Evolutionary conservation across 2,888 invertebrate species (phyloP), one percentile per base, ranked within the genome.

Genomic region (Stramonita haemastoma): DNA sequence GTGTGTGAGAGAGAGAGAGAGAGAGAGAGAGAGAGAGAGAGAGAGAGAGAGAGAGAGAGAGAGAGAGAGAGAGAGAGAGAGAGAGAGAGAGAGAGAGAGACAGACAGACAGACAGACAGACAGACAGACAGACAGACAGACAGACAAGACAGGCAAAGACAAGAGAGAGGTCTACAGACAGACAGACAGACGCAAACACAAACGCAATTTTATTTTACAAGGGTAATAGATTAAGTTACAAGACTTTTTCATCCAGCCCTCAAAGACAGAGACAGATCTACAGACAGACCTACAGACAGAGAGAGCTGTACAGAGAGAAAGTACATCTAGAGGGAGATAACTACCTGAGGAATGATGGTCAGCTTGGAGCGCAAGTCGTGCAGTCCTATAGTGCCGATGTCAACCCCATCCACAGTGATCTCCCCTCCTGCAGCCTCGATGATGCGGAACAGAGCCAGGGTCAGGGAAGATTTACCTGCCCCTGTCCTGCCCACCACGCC

Each of bases 281-380:
- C 19, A 66, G 66, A 66, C 6, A 66, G 66, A 66, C 1, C 2
- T 4, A 66, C 19, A 66, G 66, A 2, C 19, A 66, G 2, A 66
- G 66, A 66, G 13, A 66, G 66, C 2, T 17, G 1, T 17, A 66
- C 19, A 66, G 66, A 66, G 66, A 66, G 66, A 13, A 13, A 66
- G 66, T 2, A 26, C 2, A 13, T 22, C 6, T 2, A 26, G 1
- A 26, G 26, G 66, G 26, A 66, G 66, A 66, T 26, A 66, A 90
- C 77, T 89, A 95, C 95, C 96, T 98, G 98, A 0, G 99, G 99
- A 94, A 99, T 99, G 90, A 99, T 98, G 0, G 98, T 97, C 87
- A 99, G 97, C 93, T 97, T 97, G 89, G 97, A 97, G 86, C 99
- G 97, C 66, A 99, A 96, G 94, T 98, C 97, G 95, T 97, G 96